Evolutionary conservation across 2,113 vertebrate species (phyloP).

Genomic region (Prunella fulvescens): DNA sequence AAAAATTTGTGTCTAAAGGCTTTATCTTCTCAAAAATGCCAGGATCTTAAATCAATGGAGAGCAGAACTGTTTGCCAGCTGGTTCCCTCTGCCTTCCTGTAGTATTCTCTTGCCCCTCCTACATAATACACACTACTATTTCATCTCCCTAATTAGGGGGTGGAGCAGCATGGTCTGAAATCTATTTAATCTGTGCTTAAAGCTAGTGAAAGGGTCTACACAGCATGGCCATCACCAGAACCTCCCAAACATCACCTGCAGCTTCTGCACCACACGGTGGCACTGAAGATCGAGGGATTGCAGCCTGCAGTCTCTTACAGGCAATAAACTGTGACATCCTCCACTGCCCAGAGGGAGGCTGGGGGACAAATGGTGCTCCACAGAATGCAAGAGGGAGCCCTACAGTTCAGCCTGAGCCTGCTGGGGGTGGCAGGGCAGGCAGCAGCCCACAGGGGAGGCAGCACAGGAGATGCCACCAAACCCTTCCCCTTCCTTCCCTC

Average conservation of each 20-base stretch:
- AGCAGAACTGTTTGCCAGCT: not conserved
- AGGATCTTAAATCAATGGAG: not conserved
- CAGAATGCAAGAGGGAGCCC: not conserved
- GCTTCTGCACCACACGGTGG: constrained; percentile 48
- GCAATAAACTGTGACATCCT: not conserved
- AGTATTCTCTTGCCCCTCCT: not conserved
- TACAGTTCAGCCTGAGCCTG: not conserved
- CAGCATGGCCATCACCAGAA: not conserved
- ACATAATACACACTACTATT: not conserved
- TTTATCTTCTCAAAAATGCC: not conserved
- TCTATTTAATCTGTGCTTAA: not conserved
- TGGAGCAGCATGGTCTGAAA: not conserved
- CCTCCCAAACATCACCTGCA: not conserved
- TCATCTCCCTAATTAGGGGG: not conserved
- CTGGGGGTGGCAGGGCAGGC: not conserved
- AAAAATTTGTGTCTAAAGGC: not conserved
- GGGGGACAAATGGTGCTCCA: not conserved
- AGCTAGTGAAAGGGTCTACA: not conserved
- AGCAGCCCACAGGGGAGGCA: not conserved
- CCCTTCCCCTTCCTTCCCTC: not conserved
- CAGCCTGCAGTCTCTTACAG: not conserved
- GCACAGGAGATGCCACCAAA: not conserved
- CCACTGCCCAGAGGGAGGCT: not conserved
- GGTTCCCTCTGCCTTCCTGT: not conserved
- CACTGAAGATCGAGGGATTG: constrained; percentile 12